Conservation (phyloP, 1,140 invertebrate species). For the Bombus confusus region DNA sequence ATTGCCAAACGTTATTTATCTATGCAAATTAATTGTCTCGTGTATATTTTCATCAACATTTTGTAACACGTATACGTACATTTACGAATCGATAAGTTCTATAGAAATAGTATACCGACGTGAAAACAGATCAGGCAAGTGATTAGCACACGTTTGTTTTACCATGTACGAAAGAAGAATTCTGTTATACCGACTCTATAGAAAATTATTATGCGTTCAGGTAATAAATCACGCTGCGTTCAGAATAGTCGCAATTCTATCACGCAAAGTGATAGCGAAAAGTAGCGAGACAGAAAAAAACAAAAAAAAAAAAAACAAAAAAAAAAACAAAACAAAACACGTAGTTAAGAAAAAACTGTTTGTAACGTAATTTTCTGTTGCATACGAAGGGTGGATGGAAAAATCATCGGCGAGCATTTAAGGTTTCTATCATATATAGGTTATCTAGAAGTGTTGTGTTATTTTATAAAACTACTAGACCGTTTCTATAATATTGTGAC, state of each 20-base stretch:
- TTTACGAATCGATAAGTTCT: neutral
- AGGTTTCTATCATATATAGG: constrained; percentile 57
- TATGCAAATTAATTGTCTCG: neutral
- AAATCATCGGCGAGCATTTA: constrained; percentile 44
- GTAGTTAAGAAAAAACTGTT: constrained; percentile 40
- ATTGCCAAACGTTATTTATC: neutral
- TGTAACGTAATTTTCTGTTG: constrained; percentile 60
- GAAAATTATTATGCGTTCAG: constrained; percentile 36
- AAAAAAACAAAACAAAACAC: neutral
- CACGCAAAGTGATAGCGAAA: constrained; percentile 30
- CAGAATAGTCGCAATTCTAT: constrained; percentile 37
- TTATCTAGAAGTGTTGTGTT: constrained; percentile 38
- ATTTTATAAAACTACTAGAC: constrained; percentile 3
- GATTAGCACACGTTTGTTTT: neutral
- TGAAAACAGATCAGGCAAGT: neutral
- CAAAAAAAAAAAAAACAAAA: neutral
- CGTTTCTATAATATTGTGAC: constrained; percentile 6
- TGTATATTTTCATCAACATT: too few species aligned
- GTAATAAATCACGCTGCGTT: constrained; percentile 25
- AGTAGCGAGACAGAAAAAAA: constrained; percentile 16
- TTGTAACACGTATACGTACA: too few species aligned
- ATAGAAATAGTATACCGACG: neutral
- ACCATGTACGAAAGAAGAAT: neutral
- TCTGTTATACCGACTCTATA: neutral
- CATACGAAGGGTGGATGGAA: constrained; percentile 64